Conservation (phyloP, 2,113 vertebrate species). For the Holacanthus passer region DNA sequence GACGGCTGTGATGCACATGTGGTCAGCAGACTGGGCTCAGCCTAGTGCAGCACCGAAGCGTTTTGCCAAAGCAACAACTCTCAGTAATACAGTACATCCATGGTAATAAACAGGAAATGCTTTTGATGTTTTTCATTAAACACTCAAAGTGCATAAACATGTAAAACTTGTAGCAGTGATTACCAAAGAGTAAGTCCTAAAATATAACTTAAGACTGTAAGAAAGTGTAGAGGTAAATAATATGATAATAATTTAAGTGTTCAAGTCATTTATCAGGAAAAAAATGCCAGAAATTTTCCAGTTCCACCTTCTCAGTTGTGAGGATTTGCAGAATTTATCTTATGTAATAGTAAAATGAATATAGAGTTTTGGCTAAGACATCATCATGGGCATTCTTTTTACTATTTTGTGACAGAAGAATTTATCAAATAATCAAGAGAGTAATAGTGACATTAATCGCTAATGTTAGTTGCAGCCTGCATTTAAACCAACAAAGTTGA, state of each 20-base stretch:
- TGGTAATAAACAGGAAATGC: constrained; percentile 4
- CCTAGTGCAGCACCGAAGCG: constrained; percentile 4
- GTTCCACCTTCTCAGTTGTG: background rate
- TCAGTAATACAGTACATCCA: background rate
- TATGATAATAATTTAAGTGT: constrained; percentile 9
- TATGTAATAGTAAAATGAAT: background rate
- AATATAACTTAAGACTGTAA: background rate
- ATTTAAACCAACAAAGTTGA: background rate
- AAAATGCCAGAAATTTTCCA: no score
- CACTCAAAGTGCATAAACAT: background rate
- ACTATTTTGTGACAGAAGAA: no score
- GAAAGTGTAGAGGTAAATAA: background rate
- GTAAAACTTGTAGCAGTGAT: background rate
- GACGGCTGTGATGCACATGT: constrained; percentile 45
- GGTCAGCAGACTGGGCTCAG: constrained; percentile 47
- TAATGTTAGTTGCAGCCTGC: no score
- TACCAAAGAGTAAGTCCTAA: background rate
- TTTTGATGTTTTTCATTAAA: background rate
- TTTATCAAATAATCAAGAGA: no score
- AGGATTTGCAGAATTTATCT: background rate
- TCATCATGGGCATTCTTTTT: no score
- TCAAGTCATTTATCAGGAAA: background rate
- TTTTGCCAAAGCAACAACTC: constrained; percentile 6
- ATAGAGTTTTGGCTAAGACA: background rate
- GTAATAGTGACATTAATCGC: no score